Base-by-base conservation (phyloP, 1,140 invertebrate species). In the Ceratitis capitata region DNA sequence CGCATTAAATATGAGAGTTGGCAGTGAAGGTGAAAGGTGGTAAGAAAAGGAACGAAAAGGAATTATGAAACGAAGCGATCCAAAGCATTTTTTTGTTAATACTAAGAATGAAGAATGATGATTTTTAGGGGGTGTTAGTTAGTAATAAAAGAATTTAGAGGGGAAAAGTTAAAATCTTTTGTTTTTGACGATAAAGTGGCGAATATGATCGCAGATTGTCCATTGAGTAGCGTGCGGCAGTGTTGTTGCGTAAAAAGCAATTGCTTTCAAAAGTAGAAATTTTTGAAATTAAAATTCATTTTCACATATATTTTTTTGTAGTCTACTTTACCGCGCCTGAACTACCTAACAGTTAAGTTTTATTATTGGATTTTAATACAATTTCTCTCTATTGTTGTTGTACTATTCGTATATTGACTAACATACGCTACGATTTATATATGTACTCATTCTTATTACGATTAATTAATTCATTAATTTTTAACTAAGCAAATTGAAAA, bases 1-100 rank as follows among this genome's bases (percentile, higher is more conserved):
- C 89, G 32, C 89, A 92, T 82, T 91, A 91, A 86, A n/a, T 10
- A 14, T 45, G 39, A 12, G 23, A 6, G 61, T 6, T n/a, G 16
- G 69, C 61, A n/a, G 12, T 1, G n/a, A 39, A 69, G 35, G 23
- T n/a, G n/a, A n/a, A 69, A 1, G 23, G 39, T 26, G n/a, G 69
- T 1, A 6, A 14, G 6, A 29, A 61, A 29, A 19, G 39, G 16
- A 78, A 32, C 19, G 69, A 35, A 64, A 35, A 23, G 56, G n/a
- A n/a, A n/a, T n/a, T n/a, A n/a, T n/a, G n/a, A 2, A 58, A 26
- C 56, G 26, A 69, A 69, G 16, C 9, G 61, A 69, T 69, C 61
- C 61, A 69, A 69, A 69, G 61, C 61, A 69, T 69, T 35, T n/a
- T n/a, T 39, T 69, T 39, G 61, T n/a, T 64, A 4, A 35, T 64